A percentile compares a stretch with the other conserved stretches of the same genome.
Evolutionary conservation across 2,888 invertebrate species (phyloP).

Genomic region (Diarsia rubi): DNA sequence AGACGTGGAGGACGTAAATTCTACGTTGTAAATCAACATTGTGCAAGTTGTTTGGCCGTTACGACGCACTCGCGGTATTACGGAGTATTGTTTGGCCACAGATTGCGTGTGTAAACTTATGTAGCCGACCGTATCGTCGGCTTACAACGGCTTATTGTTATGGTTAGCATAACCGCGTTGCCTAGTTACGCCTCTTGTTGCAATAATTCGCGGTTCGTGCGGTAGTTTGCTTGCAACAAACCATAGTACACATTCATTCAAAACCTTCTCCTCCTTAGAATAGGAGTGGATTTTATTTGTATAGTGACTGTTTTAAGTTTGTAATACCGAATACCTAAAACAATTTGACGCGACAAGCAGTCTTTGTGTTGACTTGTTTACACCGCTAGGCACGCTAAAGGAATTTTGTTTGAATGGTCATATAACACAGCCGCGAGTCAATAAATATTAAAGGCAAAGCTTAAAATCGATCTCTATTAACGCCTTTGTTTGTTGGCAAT

Average conservation of each 20-base stretch:
- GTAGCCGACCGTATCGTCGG: conserved; percentile 70
- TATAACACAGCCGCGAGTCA: conserved; percentile 41
- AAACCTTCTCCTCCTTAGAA: conserved; percentile 21
- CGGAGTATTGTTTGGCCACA: conserved; percentile 77
- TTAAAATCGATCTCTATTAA: conserved; percentile 40
- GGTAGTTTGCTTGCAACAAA: conserved; percentile 68
- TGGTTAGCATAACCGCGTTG: conserved; percentile 82
- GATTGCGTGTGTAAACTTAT: conserved; percentile 76
- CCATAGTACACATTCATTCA: conserved; percentile 37
- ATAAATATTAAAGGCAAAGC: conserved; percentile 52
- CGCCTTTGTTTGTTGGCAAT: conserved; percentile 16
- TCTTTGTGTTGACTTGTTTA: conserved; percentile 75
- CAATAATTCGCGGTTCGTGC: conserved; percentile 75
- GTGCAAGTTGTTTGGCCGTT: conserved; percentile 65
- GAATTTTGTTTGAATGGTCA: conserved; percentile 66
- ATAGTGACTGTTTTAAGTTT: conserved; percentile 38
- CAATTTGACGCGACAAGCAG: conserved; percentile 70
- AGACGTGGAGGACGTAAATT: conserved; percentile 60
- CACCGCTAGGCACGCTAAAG: conserved; percentile 68
- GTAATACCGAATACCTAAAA: conserved; percentile 69
- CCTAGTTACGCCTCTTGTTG: conserved; percentile 80
- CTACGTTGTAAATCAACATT: conserved; percentile 66
- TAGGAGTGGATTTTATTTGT: conserved; percentile 42
- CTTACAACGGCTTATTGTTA: conserved; percentile 81
- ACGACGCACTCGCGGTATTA: conserved; percentile 62